Evolutionary conservation across 2,113 vertebrate genomes (phyloP).

Genomic region (Anarhynchus alexandrinus): DNA sequence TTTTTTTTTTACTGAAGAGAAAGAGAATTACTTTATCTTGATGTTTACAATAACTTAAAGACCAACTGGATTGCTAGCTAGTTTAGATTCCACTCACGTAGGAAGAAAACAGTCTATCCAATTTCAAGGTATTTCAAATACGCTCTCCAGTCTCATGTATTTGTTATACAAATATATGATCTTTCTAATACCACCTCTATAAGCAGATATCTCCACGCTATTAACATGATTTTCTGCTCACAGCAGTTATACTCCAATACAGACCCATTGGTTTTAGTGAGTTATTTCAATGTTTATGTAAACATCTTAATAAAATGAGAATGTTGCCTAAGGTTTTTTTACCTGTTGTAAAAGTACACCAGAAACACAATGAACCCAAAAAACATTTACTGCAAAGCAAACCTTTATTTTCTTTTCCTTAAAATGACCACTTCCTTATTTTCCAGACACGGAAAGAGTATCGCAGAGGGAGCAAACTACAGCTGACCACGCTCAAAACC

Average conservation of each 20-base stretch:
- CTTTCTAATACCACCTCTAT: background rate
- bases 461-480: background rate
- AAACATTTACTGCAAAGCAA: fast-evolving
- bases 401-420: background rate
- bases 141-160: background rate
- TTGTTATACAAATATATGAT: background rate
- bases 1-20: background rate
- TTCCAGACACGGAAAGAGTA: background rate
- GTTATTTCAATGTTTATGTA: background rate
- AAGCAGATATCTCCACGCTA: background rate
- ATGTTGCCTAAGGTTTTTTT: background rate
- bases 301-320: background rate
- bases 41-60: background rate
- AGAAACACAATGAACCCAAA: background rate
- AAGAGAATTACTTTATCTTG: background rate
- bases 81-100: background rate
- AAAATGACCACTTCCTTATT: background rate
- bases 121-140: background rate
- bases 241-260: background rate
- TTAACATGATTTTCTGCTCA: background rate
- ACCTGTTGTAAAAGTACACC: background rate
- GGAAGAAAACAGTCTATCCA: background rate
- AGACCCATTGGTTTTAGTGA: background rate
- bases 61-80: background rate
- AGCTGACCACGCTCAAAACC: background rate